Percentiles rank a stretch among this genome's conserved stretches.
Evolutionary conservation across 2,888 invertebrate species (phyloP).

Genomic region (Cataglyphis altisquamis): DNA sequence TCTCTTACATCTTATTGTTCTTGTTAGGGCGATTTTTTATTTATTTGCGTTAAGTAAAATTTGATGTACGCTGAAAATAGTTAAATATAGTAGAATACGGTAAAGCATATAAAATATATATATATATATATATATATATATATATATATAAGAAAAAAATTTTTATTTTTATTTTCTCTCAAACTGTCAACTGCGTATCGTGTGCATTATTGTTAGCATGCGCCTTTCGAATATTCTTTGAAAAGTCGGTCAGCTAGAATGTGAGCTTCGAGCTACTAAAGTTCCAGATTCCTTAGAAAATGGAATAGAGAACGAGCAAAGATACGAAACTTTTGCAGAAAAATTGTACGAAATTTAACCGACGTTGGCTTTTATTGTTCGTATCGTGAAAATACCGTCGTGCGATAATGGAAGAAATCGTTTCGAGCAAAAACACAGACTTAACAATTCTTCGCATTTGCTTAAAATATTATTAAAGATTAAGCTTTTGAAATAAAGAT

Average conservation of each 20-base stretch:
- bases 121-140: not conserved
- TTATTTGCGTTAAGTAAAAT: not conserved
- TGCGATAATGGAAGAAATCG: constrained; percentile 25
- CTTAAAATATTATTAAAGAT: constrained; percentile 6
- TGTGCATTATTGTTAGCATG: not conserved
- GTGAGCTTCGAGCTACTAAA: constrained; percentile 15
- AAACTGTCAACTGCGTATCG: not conserved
- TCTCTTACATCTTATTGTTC: not conserved
- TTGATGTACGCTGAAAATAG: not conserved
- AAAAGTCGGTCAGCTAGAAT: constrained; percentile 3
- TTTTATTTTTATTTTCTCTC: not conserved
- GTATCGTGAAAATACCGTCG: constrained; percentile 24
- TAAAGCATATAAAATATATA: too few relatives aligned
- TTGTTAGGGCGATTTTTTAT: not conserved
- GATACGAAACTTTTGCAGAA: constrained; percentile 34
- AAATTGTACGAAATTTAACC: constrained; percentile 15
- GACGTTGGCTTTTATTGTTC: constrained; percentile 17
- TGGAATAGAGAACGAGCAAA: not conserved
- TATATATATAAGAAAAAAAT: not conserved
- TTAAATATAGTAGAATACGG: not conserved
- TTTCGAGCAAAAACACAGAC: not conserved
- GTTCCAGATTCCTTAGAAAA: constrained; percentile 4
- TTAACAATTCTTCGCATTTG: not conserved
- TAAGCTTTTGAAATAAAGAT: not conserved
- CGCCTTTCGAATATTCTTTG: not conserved